A percentile compares a stretch with the other conserved stretches of the same genome.
Conservation (phyloP, 1,140 invertebrate species). For the Aleiodes sp. region DNA sequence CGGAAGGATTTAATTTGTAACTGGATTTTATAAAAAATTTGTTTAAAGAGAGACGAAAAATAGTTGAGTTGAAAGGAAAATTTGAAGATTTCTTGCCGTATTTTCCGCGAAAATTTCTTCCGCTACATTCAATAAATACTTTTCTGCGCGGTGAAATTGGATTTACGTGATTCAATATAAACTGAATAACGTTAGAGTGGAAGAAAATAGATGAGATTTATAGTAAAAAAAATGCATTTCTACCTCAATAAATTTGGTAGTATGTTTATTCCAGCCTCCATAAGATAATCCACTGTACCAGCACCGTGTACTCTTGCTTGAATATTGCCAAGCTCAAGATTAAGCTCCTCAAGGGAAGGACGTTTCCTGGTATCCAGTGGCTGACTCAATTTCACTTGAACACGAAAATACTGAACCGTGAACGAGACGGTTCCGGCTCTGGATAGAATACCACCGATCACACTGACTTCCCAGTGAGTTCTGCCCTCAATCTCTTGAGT, state of each 20-base stretch:
- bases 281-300: conserved; percentile 81
- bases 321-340: conserved; percentile 85
- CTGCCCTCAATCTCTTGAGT: conserved; percentile 80
- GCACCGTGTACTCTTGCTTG: conserved; percentile 77
- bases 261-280: conserved; percentile 81
- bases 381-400: conserved; percentile 75
- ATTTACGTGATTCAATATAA: not conserved
- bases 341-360: conserved; percentile 75
- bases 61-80: too few species aligned
- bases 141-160: not conserved
- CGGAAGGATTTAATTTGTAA: too few species aligned
- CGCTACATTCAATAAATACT: too few species aligned
- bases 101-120: too few species aligned
- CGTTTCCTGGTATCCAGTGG: conserved; percentile 78
- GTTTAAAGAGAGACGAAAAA: too few species aligned
- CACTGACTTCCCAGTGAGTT: conserved; percentile 79
- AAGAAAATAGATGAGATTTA: not conserved
- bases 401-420: conserved; percentile 78
- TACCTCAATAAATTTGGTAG: conserved; percentile 80
- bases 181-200: not conserved
- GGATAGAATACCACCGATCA: conserved; percentile 73
- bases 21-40: too few species aligned
- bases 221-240: conserved; percentile 20
- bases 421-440: conserved; percentile 78
- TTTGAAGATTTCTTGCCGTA: too few species aligned